phyloP scores from a whole-genome alignment of 2,113 vertebrate genomes.

The Chloebia gouldiae region DNA sequence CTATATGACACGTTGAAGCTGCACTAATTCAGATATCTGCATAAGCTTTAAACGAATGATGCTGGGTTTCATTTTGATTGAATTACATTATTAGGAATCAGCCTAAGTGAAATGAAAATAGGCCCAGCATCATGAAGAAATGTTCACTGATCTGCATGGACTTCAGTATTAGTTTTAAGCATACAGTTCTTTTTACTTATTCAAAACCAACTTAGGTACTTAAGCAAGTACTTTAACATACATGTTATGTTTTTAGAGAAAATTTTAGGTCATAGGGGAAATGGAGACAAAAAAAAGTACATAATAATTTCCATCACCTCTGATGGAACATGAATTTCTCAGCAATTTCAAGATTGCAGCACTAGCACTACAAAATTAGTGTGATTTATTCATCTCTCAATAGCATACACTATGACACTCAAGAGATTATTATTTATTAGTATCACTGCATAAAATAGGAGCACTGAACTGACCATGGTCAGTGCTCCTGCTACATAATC shows the following conservation, averaged over 20 bases:
- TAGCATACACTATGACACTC: neutral
- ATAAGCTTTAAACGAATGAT: neutral
- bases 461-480: neutral
- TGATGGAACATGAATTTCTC: neutral
- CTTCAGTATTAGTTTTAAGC: neutral
- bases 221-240: neutral
- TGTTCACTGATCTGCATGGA: neutral
- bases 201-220: neutral
- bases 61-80: neutral
- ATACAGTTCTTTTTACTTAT: neutral
- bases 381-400: neutral
- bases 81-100: neutral
- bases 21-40: neutral
- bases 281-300: fast-evolving
- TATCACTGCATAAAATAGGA: neutral
- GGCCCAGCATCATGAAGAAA: neutral
- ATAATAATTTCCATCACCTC: neutral
- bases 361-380: neutral
- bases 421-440: neutral
- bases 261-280: neutral
- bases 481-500: too few relatives aligned
- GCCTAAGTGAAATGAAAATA: neutral
- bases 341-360: neutral
- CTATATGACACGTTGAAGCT: neutral
- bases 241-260: neutral